Base-by-base conservation (phyloP, 92 coral and sea anemone genomes). In the Parazoanthus darwini region DNA sequence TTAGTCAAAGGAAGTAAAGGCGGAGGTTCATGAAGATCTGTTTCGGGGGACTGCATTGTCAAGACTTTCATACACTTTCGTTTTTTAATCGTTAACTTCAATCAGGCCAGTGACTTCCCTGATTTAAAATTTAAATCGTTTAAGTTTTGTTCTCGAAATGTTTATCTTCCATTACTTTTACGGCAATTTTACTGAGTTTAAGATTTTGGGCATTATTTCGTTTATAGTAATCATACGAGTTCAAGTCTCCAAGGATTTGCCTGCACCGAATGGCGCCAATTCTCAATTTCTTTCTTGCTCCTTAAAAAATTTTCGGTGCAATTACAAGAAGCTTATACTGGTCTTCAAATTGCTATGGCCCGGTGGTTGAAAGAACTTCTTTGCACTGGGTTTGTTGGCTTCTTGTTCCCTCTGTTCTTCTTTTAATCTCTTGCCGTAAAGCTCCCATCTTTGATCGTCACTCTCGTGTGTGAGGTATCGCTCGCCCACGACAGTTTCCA, bases 391-490 rank as follows among this genome's bases (percentile, higher is more conserved):
- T 66, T 92, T 88, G 35, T 85, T 70, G 11, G 85, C 75, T 43
- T 91, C 92, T 20, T 90, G 72, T 78, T 91, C 90, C 42, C 90
- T 86, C 88, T 88, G 86, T 38, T 96, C 93, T 8, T 92, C 95
- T 83, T 95, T 93, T 59, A 97, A 91, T 85, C 91, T 93, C 67
- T 95, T 92, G 77, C 95, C 97, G 85, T 97, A 92, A 54, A 88
- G 88, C 66, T 94, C 94, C 99, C 97, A 94, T 39, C 96, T 90
- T 3, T 92, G 95, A 88, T 97, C 99, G 84, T 97, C 99, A 38
- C 99, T 97, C 91, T 95, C 98, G 84, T 97, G 99, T 8, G 99
- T 95, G 11, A 97, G 91, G 85, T 95, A 97, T 10, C 99, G 94
- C 88, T 94, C 94, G 14, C 99, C 99, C 5, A 95, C 95, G 72